A percentile compares a stretch with the other conserved stretches of the same genome.
Evolutionary conservation across 2,113 vertebrate species (phyloP).

Genomic region (Hippoglossus stenolepis): DNA sequence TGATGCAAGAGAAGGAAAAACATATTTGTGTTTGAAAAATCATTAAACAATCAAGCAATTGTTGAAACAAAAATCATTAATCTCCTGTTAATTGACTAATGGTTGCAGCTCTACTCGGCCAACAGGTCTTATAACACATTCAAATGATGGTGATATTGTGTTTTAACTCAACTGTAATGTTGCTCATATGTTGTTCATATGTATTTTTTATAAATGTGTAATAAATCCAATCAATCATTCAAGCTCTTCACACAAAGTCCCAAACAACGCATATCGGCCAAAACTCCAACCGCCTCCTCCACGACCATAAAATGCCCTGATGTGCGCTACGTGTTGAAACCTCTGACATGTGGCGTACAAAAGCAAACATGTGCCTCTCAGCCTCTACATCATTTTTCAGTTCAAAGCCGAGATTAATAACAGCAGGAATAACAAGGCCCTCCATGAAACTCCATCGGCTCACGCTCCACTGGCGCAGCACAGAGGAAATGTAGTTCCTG

Average conservation of each 20-base stretch:
- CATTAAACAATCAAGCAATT: neutral
- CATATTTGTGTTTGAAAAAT: neutral
- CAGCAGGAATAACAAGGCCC: constrained; percentile 55
- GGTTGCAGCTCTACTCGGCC: neutral
- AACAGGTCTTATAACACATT: neutral
- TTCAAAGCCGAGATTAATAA: constrained; percentile 70
- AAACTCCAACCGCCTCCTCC: neutral
- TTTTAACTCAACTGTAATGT: neutral
- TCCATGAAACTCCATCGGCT: constrained; percentile 48
- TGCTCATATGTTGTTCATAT: neutral
- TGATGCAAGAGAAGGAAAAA: too few relatives aligned
- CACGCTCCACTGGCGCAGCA: constrained; percentile 62
- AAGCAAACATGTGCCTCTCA: constrained; percentile 53
- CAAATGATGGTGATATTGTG: neutral
- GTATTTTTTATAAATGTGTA: neutral
- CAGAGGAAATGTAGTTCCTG: constrained; percentile 59
- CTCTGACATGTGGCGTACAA: constrained; percentile 50
- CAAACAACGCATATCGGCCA: constrained; percentile 3
- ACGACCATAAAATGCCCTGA: constrained; percentile 25
- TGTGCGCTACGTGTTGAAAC: constrained; percentile 42
- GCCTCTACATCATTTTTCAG: constrained; percentile 39
- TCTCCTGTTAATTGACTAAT: neutral
- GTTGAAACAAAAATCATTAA: too few relatives aligned
- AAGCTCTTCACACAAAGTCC: neutral
- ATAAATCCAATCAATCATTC: constrained; percentile 6